Evolutionary conservation across 2,113 vertebrate species (phyloP).

Genomic region (Rutilus rutilus): DNA sequence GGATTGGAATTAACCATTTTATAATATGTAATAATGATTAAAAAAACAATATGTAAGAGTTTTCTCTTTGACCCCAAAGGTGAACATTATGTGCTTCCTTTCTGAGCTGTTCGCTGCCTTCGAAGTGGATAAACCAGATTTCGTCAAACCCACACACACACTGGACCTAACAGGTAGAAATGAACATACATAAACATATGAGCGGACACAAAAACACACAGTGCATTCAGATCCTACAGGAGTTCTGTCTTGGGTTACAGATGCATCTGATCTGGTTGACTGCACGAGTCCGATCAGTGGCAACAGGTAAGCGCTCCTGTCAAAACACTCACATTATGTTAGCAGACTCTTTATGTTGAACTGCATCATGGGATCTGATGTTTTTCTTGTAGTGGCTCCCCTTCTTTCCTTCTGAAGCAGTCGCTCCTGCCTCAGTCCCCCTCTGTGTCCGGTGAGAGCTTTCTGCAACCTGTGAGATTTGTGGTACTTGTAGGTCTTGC

Average conservation of each 20-base stretch:
- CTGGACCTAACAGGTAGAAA: constrained; percentile 79
- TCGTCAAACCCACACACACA: constrained; percentile 79
- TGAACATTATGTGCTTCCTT: constrained; percentile 86
- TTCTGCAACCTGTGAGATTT: constrained; percentile 35
- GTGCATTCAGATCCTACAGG: neutral
- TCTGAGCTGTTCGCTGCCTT: constrained; percentile 86
- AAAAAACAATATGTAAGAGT: neutral
- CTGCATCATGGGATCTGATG: constrained; percentile 7
- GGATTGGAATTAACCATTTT: no score
- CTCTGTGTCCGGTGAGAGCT: constrained; percentile 68
- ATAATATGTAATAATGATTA: no score
- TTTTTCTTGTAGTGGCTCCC: constrained; percentile 76
- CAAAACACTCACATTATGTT: neutral
- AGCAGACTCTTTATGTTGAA: neutral
- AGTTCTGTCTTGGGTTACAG: constrained; percentile 31
- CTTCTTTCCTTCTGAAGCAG: constrained; percentile 84
- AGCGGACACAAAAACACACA: neutral
- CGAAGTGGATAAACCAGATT: constrained; percentile 85
- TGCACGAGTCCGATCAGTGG: constrained; percentile 67
- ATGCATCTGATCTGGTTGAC: constrained; percentile 64
- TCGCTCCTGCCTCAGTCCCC: constrained; percentile 80
- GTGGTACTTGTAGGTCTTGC: no score
- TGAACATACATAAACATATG: constrained; percentile 21
- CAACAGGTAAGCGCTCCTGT: constrained; percentile 57
- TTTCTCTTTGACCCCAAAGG: constrained; percentile 64